Evolutionary conservation across 2,888 invertebrate genomes (phyloP), one percentile per base, ranked within the genome.

Genomic region (Brachyopa scutellaris): DNA sequence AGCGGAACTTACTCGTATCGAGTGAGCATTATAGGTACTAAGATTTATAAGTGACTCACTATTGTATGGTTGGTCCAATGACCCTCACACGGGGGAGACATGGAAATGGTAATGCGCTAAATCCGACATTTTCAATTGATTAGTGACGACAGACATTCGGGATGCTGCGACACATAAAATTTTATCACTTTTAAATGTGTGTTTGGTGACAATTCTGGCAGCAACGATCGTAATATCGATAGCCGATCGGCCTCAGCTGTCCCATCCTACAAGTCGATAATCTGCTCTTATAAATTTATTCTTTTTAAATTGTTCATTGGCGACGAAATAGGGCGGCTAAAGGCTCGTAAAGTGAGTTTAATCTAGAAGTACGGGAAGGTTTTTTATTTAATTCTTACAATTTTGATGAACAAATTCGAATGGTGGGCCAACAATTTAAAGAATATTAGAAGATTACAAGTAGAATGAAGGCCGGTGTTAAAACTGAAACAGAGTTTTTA

Each of bases 161-260:
- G 45, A 59, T 53, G 26, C 64, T 47, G 77, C 29, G 49, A 51
- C 42, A 73, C 17, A 78, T 73, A 73, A 73, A 59, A 59, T 73
- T 49, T 57, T 57, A 57, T 74, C 57, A 76, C 66, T 38, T 73
- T 64, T 47, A 38, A 67, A 67, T 67, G 67, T n/a, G 23, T 51
- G 31, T 59, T 59, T 49, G 74, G 69, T 74, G 74, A 42, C 59
- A 61, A 31, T 72, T 59, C 45, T 47, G 19, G 55, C 29, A 33
- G 26, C 72, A 13, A 26, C 17, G 15, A 64, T 64, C 45, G 11
- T 42, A 36, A 26, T 33, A 64, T 47, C 26, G 45, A 55, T 57
- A 31, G n/a, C n/a, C n/a, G n/a, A n/a, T n/a, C n/a, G n/a, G 47
- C 36, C 36, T 19, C 73, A 64, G 73, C 64, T 59, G 67, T 61